Evolutionary conservation across 2,888 invertebrate species (phyloP).

Genomic region (Tipula vernalis): DNA sequence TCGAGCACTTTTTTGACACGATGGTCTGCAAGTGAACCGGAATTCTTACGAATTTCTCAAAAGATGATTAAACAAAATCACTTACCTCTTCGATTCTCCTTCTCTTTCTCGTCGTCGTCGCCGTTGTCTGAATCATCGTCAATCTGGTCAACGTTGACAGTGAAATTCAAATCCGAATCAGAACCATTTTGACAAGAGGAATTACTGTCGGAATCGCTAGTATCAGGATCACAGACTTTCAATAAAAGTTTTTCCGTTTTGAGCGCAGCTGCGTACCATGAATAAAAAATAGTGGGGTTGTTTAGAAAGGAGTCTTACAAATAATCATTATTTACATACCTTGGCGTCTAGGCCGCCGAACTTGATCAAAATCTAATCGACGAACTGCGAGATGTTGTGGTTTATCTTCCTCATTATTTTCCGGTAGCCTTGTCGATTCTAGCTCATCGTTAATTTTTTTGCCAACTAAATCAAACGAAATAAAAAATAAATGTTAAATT

Average conservation of each 20-base stretch:
- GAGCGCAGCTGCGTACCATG: not conserved
- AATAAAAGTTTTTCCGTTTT: not conserved
- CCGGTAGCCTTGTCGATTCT: not conserved
- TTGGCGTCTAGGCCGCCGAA: not conserved
- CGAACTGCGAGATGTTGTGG: not conserved
- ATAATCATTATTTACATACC: not conserved
- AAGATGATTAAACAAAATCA: not conserved
- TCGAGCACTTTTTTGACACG: constrained; percentile 23
- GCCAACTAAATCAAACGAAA: not conserved
- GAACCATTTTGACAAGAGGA: not conserved
- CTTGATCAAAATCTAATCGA: not conserved
- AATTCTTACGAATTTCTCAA: too few species aligned
- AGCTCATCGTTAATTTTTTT: not conserved
- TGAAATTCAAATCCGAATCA: not conserved
- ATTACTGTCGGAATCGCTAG: not conserved
- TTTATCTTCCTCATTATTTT: not conserved
- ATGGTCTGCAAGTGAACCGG: constrained; percentile 10
- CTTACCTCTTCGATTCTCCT: not conserved
- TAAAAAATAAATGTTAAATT: not conserved
- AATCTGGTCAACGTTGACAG: not conserved
- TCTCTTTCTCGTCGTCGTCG: not conserved
- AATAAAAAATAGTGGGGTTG: too few species aligned
- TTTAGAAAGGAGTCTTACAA: too few species aligned
- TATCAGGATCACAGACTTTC: not conserved
- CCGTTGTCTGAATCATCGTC: not conserved